phyloP scores from a whole-genome alignment of 2,797 vertebrate species.

The Ataeniobius toweri region DNA sequence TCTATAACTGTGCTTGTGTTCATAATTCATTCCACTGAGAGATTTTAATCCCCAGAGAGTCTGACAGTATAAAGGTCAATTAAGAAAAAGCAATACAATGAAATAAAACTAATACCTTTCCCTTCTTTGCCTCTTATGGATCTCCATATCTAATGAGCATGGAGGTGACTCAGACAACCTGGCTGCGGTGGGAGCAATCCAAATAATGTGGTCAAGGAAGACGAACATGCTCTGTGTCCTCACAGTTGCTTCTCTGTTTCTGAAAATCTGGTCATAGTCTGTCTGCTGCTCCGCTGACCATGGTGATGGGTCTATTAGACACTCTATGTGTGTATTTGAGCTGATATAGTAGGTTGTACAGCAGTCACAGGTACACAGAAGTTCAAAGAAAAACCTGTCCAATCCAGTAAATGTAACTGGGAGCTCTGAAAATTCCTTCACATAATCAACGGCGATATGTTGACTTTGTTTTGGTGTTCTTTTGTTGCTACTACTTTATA shows the following conservation, averaged over 20 bases:
- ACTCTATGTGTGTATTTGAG: slow-evolving; percentile 26
- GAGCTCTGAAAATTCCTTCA: slow-evolving; percentile 12
- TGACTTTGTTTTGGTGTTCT: background rate
- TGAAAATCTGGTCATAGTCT: slow-evolving; percentile 51
- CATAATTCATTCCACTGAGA: background rate
- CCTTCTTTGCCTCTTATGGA: slow-evolving; percentile 20
- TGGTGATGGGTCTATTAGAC: slow-evolving; percentile 49
- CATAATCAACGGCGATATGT: slow-evolving; percentile 15
- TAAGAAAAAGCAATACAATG: slow-evolving; percentile 11
- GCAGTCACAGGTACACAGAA: slow-evolving; percentile 46
- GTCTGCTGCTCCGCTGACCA: slow-evolving; percentile 31
- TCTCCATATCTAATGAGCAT: slow-evolving; percentile 62
- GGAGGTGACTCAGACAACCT: slow-evolving; percentile 56
- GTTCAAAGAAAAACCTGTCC: slow-evolving; percentile 32
- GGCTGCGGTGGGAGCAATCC: slow-evolving; percentile 37
- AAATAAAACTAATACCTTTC: slow-evolving; percentile 1
- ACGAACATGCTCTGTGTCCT: slow-evolving; percentile 9
- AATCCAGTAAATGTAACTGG: slow-evolving; percentile 27
- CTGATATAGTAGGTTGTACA: slow-evolving; percentile 44
- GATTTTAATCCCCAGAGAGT: background rate
- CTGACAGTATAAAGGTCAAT: slow-evolving; percentile 37
- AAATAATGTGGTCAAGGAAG: slow-evolving; percentile 49
- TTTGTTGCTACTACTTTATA: background rate
- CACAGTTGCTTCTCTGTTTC: slow-evolving; percentile 6
- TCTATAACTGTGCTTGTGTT: slow-evolving; percentile 10